Evolutionary conservation across 2,797 vertebrate species (phyloP).

Genomic region (Argyrosomus regius): DNA sequence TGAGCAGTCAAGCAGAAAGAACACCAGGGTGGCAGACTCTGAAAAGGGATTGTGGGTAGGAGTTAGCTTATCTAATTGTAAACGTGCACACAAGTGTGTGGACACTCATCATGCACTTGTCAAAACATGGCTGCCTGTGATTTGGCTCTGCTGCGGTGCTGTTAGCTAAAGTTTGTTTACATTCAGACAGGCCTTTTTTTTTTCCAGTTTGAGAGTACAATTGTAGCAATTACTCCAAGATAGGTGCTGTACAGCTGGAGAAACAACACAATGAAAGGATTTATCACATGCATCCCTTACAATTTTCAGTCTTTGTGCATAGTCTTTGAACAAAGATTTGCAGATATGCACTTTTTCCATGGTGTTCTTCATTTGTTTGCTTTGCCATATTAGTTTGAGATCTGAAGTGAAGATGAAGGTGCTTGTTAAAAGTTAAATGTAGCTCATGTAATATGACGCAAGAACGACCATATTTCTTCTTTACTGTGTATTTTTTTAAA

Average conservation of each 20-base stretch:
- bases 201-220: conserved; percentile 87
- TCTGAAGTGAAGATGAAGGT: conserved; percentile 12
- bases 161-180: conserved; percentile 88
- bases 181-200: conserved; percentile 76
- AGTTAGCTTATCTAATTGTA: conserved; percentile 76
- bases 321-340: conserved; percentile 56
- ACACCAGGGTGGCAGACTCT: conserved; percentile 47
- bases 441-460: conserved; percentile 9
- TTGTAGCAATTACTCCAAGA: conserved; percentile 91
- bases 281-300: conserved; percentile 74
- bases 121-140: conserved; percentile 77
- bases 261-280: conserved; percentile 87
- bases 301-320: conserved; percentile 57
- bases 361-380: neutral
- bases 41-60: conserved; percentile 68
- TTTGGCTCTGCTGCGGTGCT: conserved; percentile 50
- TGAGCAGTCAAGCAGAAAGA: conserved; percentile 59
- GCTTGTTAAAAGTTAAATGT: conserved; percentile 27
- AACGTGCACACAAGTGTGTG: conserved; percentile 64
- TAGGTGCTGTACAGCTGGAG: conserved; percentile 84
- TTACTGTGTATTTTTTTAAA: neutral
- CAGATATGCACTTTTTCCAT: conserved; percentile 39
- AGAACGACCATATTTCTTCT: neutral
- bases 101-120: conserved; percentile 80
- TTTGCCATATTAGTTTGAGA: conserved; percentile 11